Conservation (phyloP, 2,888 invertebrate genomes). For the Pemphredon lugubris region DNA sequence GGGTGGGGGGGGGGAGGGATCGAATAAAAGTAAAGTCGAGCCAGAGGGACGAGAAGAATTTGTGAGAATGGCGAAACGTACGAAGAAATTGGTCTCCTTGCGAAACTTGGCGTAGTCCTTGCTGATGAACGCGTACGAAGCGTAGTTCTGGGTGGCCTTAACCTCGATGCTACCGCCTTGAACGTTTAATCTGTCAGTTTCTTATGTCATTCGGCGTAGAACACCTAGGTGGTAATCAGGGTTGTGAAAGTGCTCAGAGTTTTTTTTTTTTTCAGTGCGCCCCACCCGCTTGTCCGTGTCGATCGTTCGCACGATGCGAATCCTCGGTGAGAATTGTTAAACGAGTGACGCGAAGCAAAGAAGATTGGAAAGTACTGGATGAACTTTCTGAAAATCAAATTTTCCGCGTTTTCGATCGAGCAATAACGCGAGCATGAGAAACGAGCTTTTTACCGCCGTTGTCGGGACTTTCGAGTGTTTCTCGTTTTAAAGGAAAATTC, state of each 20-base stretch:
- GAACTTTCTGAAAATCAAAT: no score
- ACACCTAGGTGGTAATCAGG: slow-evolving; percentile 56
- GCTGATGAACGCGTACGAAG: slow-evolving; percentile 82
- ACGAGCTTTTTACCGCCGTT: no score
- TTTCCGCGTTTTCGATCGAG: no score
- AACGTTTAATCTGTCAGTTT: slow-evolving; percentile 65
- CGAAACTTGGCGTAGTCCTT: slow-evolving; percentile 83
- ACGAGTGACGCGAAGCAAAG: no score
- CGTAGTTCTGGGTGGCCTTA: slow-evolving; percentile 82
- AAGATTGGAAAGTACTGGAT: no score
- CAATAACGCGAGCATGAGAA: no score
- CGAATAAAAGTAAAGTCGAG: neutral
- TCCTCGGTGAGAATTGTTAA: no score
- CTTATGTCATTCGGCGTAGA: slow-evolving; percentile 50
- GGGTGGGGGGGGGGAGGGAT: no score
- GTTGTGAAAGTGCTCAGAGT: slow-evolving; percentile 43
- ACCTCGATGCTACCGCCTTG: slow-evolving; percentile 83
- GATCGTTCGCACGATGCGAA: neutral
- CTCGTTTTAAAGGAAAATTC: no score
- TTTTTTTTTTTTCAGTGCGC: slow-evolving; percentile 20
- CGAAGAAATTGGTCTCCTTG: slow-evolving; percentile 80
- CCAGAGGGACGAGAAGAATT: no score
- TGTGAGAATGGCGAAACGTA: no score
- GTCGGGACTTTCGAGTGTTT: no score
- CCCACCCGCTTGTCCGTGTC: slow-evolving; percentile 36